Percentiles rank a stretch among this genome's conserved stretches.
Evolutionary conservation across 2,797 vertebrate genomes (phyloP).

Genomic region (Eidolon dupreanum): DNA sequence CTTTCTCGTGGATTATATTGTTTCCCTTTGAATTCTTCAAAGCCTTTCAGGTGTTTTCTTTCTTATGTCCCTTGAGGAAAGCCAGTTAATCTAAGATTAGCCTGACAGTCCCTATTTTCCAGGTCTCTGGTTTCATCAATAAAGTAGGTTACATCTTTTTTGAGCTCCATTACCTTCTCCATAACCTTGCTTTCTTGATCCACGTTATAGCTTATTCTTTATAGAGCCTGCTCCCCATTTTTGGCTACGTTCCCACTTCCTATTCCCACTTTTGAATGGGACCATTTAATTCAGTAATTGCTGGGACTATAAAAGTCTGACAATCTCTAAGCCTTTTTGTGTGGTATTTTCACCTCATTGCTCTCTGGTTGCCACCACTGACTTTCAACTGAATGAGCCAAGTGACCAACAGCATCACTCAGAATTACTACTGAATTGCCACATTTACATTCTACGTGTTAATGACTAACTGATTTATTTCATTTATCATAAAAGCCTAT

Average conservation of each 20-base stretch:
- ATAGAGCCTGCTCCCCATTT: neutral
- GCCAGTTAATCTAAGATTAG: constrained; percentile 73
- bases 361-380: neutral
- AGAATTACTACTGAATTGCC: neutral
- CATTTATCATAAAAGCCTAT: neutral
- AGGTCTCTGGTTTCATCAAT: constrained; percentile 75
- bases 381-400: neutral
- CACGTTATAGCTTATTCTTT: constrained; percentile 57
- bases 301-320: neutral
- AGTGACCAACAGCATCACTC: neutral
- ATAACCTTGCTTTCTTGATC: constrained; percentile 64
- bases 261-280: constrained; percentile 36
- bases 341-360: neutral
- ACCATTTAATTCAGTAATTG: constrained; percentile 65
- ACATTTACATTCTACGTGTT: neutral
- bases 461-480: neutral
- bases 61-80: constrained; percentile 43
- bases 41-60: constrained; percentile 64
- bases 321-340: constrained; percentile 2
- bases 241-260: constrained; percentile 49
- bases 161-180: constrained; percentile 73
- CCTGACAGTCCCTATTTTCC: constrained; percentile 73
- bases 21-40: constrained; percentile 57
- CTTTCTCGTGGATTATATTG: constrained; percentile 15
- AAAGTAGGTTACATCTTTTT: constrained; percentile 73